phyloP scores from a whole-genome alignment of 92 coral and sea anemone genomes.

The Porites divaricata region DNA sequence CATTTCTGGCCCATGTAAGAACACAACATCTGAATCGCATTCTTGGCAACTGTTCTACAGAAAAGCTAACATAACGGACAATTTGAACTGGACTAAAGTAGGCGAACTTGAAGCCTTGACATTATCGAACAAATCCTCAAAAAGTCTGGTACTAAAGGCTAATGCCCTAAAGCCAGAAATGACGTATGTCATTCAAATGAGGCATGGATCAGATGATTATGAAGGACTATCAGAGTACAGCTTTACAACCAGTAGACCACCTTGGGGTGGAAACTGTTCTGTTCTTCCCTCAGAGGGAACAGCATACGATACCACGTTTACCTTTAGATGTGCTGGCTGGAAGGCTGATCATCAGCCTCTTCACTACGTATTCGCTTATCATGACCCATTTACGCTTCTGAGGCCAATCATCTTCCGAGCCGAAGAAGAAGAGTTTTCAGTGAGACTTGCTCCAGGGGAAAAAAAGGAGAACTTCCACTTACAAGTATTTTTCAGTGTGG shows the following conservation, averaged over 20 bases:
- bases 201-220: conserved; percentile 18
- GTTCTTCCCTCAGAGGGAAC: conserved; percentile 42
- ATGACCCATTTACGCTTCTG: conserved; percentile 40
- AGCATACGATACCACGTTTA: conserved; percentile 53
- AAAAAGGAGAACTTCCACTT: conserved; percentile 9
- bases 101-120: conserved; percentile 36
- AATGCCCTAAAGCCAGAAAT: conserved; percentile 52
- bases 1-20: conserved; percentile 18
- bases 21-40: background rate
- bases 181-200: conserved; percentile 44
- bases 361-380: conserved; percentile 51
- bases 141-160: conserved; percentile 53
- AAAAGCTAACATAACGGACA: conserved; percentile 7
- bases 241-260: conserved; percentile 60
- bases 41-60: conserved; percentile 48
- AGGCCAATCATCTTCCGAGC: conserved; percentile 11
- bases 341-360: conserved; percentile 49
- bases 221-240: conserved; percentile 56
- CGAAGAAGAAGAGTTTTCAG: conserved; percentile 24
- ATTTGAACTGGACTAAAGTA: conserved; percentile 44
- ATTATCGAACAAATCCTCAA: conserved; percentile 40
- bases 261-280: conserved; percentile 53
- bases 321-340: conserved; percentile 58
- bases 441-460: conserved; percentile 26
- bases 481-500: conserved; percentile 22